A percentile compares a stretch with the other conserved stretches of the same genome.
These are phyloP conservation scores for Drosophila robusta DNA, from an alignment of 2,888 invertebrate species.

Conservation along the genomic window DNA sequence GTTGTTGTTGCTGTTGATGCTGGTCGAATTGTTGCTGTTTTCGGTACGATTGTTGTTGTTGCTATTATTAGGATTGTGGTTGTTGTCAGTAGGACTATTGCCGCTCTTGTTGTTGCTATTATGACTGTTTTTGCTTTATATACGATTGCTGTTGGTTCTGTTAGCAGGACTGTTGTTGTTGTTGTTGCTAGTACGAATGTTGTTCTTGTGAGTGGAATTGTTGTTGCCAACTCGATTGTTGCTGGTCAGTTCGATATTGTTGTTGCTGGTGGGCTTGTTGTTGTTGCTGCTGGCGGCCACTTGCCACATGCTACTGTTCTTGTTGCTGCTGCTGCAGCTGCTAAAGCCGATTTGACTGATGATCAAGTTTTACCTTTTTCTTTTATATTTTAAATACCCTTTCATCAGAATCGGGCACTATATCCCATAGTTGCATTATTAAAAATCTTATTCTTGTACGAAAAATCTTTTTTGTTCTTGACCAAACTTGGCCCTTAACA, in stretches of 20 bases:
- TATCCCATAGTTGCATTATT: too few relatives aligned
- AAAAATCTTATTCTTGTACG: too few relatives aligned
- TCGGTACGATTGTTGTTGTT: not conserved
- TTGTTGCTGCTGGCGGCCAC: too few relatives aligned
- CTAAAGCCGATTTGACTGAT: conserved; percentile 1
- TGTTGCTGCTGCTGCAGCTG: not conserved
- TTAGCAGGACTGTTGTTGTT: too few relatives aligned
- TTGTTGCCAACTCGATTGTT: not conserved
- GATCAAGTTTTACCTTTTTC: conserved; percentile 15
- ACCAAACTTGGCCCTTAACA: too few relatives aligned
- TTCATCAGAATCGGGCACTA: too few relatives aligned
- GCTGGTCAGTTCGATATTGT: not conserved
- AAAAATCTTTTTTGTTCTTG: too few relatives aligned
- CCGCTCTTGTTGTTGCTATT: too few relatives aligned
- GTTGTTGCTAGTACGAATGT: not conserved
- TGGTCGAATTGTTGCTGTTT: too few relatives aligned
- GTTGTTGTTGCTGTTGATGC: not conserved
- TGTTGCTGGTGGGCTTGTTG: not conserved
- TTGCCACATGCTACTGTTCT: not conserved
- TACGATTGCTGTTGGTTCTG: too few relatives aligned
- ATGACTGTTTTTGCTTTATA: too few relatives aligned
- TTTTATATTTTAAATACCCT: not conserved
- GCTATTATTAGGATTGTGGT: not conserved
- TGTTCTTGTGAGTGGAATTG: conserved; percentile 1
- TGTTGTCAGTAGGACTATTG: not conserved